These are phyloP conservation scores for Indicator maculatus DNA, from an alignment of 2,113 vertebrate genomes.

Conservation along the genomic window DNA sequence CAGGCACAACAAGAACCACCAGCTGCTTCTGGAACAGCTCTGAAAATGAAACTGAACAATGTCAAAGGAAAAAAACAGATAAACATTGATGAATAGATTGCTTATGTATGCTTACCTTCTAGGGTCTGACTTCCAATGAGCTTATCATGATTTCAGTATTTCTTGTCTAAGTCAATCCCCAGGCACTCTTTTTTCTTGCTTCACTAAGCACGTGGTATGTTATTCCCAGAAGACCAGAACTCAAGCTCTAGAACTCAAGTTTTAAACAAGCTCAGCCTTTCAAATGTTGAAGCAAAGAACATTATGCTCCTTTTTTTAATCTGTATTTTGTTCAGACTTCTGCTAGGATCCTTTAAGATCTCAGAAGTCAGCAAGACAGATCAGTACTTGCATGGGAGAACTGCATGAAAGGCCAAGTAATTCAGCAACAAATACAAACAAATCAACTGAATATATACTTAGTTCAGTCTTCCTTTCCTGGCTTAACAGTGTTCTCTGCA, in stretches of 20 bases:
- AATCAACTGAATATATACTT: slow-evolving; percentile 43
- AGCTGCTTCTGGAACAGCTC: not conserved
- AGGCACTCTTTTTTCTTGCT: not conserved
- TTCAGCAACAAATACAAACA: slow-evolving; percentile 17
- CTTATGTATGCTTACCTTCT: not conserved
- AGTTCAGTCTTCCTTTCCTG: not conserved
- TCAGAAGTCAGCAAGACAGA: not conserved
- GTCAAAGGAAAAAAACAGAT: not conserved
- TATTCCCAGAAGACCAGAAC: not conserved
- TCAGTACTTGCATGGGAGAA: slow-evolving; percentile 27
- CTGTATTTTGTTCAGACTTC: slow-evolving; percentile 6
- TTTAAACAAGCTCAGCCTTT: slow-evolving; percentile 12
- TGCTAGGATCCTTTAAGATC: slow-evolving; percentile 26
- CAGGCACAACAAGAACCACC: not conserved
- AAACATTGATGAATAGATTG: not conserved
- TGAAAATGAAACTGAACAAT: not conserved
- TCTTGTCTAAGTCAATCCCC: not conserved
- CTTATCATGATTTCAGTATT: not conserved
- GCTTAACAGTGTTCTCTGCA: not conserved
- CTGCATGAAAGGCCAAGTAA: slow-evolving; percentile 2
- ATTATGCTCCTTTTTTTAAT: not conserved
- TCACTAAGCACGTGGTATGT: not conserved
- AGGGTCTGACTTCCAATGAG: not conserved
- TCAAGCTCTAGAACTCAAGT: not conserved
- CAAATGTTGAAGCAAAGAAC: not conserved